phyloP scores from a whole-genome alignment of 1,140 invertebrate genomes.

The Aethina tumida region DNA sequence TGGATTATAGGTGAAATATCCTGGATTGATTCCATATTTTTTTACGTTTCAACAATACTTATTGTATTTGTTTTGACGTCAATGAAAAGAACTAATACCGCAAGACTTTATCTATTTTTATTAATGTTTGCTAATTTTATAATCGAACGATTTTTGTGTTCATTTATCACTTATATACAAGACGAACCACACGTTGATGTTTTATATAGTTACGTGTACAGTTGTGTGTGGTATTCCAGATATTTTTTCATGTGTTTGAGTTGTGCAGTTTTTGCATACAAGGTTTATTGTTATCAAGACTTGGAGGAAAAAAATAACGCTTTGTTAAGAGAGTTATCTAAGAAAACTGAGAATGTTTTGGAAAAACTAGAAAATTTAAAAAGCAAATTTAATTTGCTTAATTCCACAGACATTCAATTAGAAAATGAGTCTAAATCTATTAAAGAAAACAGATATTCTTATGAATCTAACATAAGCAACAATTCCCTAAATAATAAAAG shows the following conservation, averaged over 20 bases:
- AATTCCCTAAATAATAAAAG: no score
- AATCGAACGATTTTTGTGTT: slow-evolving; percentile 29
- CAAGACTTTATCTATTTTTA: slow-evolving; percentile 25
- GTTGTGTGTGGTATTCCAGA: slow-evolving; percentile 24
- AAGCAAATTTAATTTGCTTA: no score
- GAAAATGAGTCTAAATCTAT: no score
- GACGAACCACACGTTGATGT: slow-evolving; percentile 10
- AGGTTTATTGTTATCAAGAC: no score
- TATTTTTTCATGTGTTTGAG: slow-evolving; percentile 23
- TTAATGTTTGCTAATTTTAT: slow-evolving; percentile 23
- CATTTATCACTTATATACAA: slow-evolving; percentile 11
- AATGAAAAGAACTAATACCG: slow-evolving; percentile 18
- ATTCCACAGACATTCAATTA: no score
- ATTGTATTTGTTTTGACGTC: slow-evolving; percentile 28
- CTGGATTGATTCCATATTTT: slow-evolving; percentile 33
- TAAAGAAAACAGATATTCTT: no score
- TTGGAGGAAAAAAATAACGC: no score
- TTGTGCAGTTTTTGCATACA: no score
- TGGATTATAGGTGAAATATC: slow-evolving; percentile 35
- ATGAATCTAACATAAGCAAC: no score
- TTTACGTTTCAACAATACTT: slow-evolving; percentile 24
- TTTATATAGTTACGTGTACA: slow-evolving; percentile 21
- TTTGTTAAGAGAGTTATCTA: no score
- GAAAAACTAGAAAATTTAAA: no score
- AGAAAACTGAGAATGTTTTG: no score